phyloP scores from a whole-genome alignment of 2,797 vertebrate species.

The Pangasius macronema region DNA sequence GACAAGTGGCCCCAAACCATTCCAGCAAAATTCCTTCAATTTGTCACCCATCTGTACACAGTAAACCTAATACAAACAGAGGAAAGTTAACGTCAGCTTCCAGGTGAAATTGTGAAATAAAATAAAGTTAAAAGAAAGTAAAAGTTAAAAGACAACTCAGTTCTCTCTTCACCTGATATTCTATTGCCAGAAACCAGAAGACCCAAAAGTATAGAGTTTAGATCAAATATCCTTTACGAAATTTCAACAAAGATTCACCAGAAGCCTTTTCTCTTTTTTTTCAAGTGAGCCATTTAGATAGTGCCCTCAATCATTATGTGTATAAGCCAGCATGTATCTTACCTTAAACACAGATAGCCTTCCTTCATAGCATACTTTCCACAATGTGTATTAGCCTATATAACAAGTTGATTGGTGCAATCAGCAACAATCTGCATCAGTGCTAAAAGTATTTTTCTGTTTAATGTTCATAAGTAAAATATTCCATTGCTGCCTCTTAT shows the following conservation, averaged over 20 bases:
- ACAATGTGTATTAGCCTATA: neutral
- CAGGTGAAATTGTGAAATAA: slow-evolving; percentile 10
- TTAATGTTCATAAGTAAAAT: neutral
- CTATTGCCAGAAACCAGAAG: neutral
- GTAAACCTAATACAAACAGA: slow-evolving; percentile 36
- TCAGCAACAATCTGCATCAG: neutral
- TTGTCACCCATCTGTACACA: neutral
- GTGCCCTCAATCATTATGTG: neutral
- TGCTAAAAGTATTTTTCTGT: neutral
- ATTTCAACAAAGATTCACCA: neutral
- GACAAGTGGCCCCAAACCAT: neutral
- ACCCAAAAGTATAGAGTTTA: neutral
- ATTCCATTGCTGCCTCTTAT: neutral
- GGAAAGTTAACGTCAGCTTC: slow-evolving; percentile 16
- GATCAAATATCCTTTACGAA: neutral
- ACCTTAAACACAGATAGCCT: neutral
- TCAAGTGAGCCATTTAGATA: neutral
- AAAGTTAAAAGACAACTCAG: neutral
- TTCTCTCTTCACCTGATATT: neutral
- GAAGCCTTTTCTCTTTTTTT: neutral
- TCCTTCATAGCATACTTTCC: neutral
- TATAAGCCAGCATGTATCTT: neutral
- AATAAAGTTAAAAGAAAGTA: slow-evolving; percentile 4
- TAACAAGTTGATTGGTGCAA: neutral
- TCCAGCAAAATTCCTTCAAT: neutral